Evolutionary conservation across 1,140 invertebrate species (phyloP), one percentile per base, ranked within the genome.

Genomic region (Drosophila arizonae): DNA sequence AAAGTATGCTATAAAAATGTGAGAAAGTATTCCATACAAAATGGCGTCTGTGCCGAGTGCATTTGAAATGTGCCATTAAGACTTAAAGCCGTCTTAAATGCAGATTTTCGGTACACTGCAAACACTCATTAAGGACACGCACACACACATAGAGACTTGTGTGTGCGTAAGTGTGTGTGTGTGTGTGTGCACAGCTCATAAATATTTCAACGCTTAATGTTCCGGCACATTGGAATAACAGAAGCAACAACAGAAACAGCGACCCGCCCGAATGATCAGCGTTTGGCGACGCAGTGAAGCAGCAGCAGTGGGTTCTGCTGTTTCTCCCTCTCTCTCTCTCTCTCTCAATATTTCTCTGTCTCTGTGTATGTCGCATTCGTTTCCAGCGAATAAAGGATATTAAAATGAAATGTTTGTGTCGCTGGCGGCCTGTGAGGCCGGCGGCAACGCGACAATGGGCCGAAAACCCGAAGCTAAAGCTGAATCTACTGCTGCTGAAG

Each of bases 371-470:
- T 67, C 69, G 43, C 52, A 51, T 72, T 45, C 62, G 46, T 45
- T 61, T 41, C 24, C 41, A 36, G 43, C 63, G 39, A 62, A 65
- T 46, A 68, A 67, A 63, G 77, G 74, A 86, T 86, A 85, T 85
- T 86, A 78, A 87, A 87, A 79, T 82, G 76, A 87, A 90, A 85
- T 90, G 91, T 79, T 79, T 82, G 65, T 68, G 70, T 63, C 73
- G 52, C 77, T 79, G 68, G 68, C 73, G 69, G 36, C 50, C 56
- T 56, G 65, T 58, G 45, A 52, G 21, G 51, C 52, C 41, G 61
- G 78, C 76, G 67, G 78, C 77, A 72, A 67, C 72, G 72, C 81
- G 78, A 74, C 79, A 79, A 81, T 77, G 62, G 65, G 45, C 63
- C 39, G 61, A 58, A 65, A 77, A 74, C 6, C 58, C 62, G 54